Base-by-base conservation (phyloP, 2,888 invertebrate genomes). In the Eurytoma californica region DNA sequence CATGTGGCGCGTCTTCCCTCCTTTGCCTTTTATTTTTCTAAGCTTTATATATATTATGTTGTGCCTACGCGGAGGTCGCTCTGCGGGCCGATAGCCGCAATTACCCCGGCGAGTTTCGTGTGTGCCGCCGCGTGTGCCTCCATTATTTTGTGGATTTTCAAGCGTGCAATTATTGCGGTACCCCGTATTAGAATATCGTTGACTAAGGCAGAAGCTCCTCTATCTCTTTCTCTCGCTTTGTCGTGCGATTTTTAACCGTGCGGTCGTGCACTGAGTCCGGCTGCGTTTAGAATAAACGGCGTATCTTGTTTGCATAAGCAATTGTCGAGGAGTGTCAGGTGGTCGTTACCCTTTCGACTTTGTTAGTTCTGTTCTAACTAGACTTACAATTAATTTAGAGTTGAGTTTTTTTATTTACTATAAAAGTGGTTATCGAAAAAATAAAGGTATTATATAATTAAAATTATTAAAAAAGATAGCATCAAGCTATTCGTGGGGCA, bases 81-180 rank as follows among this genome's bases (percentile, higher is more conserved):
- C 7, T 39, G 39, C 39, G 39, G 39, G 39, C 39, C 39, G 39
- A 39, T 39, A 68, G 47, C 63, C 72, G 51, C 12, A 63, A 78
- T 78, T 75, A 79, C 58, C 39, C 47, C n/a, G 7, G 39, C 9
- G 39, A 39, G 60, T 49, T 68, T 70, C 68, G 78, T 65, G 53
- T 61, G 63, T 65, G 7, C 39, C 39, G 39, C 39, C 39, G 39
- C 9, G 47, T 63, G 39, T 63, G 63, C 39, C 39, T 39, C 39
- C 39, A 73, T 80, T 63, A 76, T 81, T 79, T 78, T 68, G 39
- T 39, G 78, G 61, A 75, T 78, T 78, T 78, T 78, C 68, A 78
- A 78, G 80, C 53, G 68, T 69, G 68, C 55, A 78, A 81, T 76
- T 79, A 79, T 81, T 78, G 65, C 81, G 81, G 81, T 79, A 78